phyloP scores from a whole-genome alignment of 2,888 invertebrate species.

The Fragum fragum region DNA sequence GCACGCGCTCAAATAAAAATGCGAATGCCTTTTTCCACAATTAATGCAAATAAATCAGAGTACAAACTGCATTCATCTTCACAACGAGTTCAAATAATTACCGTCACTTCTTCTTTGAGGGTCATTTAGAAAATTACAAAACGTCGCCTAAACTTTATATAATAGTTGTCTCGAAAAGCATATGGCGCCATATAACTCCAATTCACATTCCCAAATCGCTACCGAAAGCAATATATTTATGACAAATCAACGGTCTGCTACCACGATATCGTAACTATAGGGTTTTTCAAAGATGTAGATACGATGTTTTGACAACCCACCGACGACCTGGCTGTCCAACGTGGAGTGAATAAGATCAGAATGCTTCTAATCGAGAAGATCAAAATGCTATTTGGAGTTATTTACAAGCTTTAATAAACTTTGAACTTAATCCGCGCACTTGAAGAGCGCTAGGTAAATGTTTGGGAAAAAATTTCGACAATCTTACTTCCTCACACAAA shows the following conservation, averaged over 20 bases:
- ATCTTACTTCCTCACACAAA: no score
- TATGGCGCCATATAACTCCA: constrained; percentile 6
- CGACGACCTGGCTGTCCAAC: not conserved
- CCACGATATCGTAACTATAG: not conserved
- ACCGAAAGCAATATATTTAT: not conserved
- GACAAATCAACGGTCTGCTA: not conserved
- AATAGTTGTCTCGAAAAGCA: constrained; percentile 11
- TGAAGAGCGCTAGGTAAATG: constrained; percentile 22
- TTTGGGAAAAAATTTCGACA: constrained; percentile 12
- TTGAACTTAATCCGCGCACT: constrained; percentile 42
- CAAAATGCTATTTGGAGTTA: constrained; percentile 30
- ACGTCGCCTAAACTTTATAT: constrained; percentile 11
- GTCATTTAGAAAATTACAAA: constrained; percentile 10
- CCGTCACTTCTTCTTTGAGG: constrained; percentile 18
- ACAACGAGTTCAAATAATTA: constrained; percentile 10
- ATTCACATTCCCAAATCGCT: constrained; percentile 12
- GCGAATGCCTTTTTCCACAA: not conserved
- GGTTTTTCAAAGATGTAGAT: not conserved
- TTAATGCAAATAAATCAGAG: not conserved
- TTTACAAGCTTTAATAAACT: constrained; percentile 66
- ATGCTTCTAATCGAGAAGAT: constrained; percentile 9
- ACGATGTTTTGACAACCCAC: not conserved
- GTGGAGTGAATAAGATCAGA: not conserved
- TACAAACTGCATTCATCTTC: not conserved
- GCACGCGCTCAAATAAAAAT: no score